Evolutionary conservation across 2,888 invertebrate species (phyloP), one percentile per base, ranked within the genome.

Genomic region (Drosophila eohydei): DNA sequence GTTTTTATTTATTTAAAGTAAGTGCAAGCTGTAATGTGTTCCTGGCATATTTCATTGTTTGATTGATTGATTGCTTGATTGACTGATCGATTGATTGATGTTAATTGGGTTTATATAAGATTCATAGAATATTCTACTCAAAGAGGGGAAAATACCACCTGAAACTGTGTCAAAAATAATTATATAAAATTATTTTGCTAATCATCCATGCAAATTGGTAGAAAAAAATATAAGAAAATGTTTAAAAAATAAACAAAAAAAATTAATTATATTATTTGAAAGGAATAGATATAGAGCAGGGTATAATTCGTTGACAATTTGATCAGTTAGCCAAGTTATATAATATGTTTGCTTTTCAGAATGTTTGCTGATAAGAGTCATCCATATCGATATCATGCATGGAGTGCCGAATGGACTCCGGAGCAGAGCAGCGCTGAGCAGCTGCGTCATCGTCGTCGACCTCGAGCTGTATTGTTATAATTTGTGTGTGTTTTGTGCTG

Each of bases 391-490:
- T 57, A 48, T 44, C 21, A 70, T 57, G 44, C 70, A 48, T 11
- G 8, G 41, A 52, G 43, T 44, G 21, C 51, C 14, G 16, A 34
- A 28, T 41, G 51, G 34, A 58, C 52, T 69, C 41, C 56, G 38
- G 59, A 50, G 71, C 71, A 78, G 73, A 7, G 71, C 48, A 48
- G 6, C 1, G 73, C 48, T 16, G 30, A 2, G 74, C 70, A 81
- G 78, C 80, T 74, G 86, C 77, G 86, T 83, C 82, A 82, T 82
- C 67, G 58, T 0, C n/a, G 16, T 4, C 50, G 58, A 58, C 46
- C 58, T 74, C 71, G 54, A 60, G 58, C 57, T 16, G 46, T 63
- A 75, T 69, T 60, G 57, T 59, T 38, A 38, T 55, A 30, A 40
- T 40, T 38, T 38, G 36, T 36, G 14, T 28, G 21, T 38, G 9